Base-by-base conservation (phyloP, 2,113 vertebrate species). In the Solea senegalensis region DNA sequence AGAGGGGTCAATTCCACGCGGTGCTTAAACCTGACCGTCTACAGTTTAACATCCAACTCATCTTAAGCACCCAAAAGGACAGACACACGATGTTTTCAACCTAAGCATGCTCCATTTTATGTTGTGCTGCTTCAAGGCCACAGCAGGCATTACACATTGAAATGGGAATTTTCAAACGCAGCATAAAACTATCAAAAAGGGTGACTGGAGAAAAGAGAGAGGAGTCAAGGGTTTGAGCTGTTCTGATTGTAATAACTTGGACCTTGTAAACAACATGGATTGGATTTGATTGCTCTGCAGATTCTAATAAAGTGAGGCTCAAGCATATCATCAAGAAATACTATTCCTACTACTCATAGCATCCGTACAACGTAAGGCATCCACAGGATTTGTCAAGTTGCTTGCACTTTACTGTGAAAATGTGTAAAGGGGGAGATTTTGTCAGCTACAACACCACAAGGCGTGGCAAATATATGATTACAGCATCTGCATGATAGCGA, bases 201-300 rank as follows among this genome's bases (percentile, higher is more conserved):
- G 60, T n/a, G n/a, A 71, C 27, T 40, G 5, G 65, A 73, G 57
- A 3, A 65, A 63, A 73, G 71, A 43, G 13, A 21, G 52, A 48
- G 9, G 15, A 63, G 51, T 65, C 8, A 4, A 52, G 49, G 56
- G 66, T 77, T 80, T 74, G 74, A 82, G 72, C 40, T 44, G 55
- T 61, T 78, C 68, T 88, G 76, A 86, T 78, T 88, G 73, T 75
- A 86, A 86, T 84, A 87, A 82, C 80, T 69, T 81, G 53, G 78
- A 71, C 73, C 69, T 70, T 80, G 59, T 72, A 69, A 65, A 89
- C 70, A 79, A 81, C 81, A 87, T 85, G 67, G 40, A 87, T 74
- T 85, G 80, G 82, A 88, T 84, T 85, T 79, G 80, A 85, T 85
- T 90, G 76, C 69, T 69, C 81, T 14, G 44, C 49, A 56, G 80